Evolutionary conservation across 2,888 invertebrate genomes (phyloP).

Genomic region (Calephelis perditalis): DNA sequence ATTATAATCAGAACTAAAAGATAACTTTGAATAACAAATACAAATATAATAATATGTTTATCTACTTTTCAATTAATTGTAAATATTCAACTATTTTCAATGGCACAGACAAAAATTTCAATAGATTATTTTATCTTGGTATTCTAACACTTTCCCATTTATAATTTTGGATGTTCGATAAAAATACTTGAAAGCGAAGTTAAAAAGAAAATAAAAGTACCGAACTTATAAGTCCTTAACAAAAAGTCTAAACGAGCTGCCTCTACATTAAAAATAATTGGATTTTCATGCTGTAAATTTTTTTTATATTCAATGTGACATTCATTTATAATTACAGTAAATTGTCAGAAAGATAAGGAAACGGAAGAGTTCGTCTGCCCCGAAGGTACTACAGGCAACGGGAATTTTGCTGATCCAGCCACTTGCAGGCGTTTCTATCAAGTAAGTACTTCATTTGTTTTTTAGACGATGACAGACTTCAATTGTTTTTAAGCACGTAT

Average conservation of each 20-base stretch:
- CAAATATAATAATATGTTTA: no score
- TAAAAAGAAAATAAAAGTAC: no score
- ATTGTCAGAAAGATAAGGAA: conserved; percentile 63
- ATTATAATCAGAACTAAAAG: no score
- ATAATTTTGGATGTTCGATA: no score
- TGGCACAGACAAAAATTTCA: no score
- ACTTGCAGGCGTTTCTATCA: conserved; percentile 94
- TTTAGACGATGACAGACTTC: not conserved
- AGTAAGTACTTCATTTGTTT: conserved; percentile 64
- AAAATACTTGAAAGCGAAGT: no score
- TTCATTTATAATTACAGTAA: conserved; percentile 46
- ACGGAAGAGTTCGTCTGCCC: conserved; percentile 87
- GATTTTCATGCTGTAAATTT: not conserved
- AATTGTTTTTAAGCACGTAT: not conserved
- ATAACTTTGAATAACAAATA: no score
- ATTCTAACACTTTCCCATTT: no score
- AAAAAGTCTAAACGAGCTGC: not conserved
- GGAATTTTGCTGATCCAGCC: conserved; percentile 92
- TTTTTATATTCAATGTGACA: conserved; percentile 10
- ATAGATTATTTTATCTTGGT: no score
- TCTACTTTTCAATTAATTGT: no score
- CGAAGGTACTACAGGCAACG: conserved; percentile 86
- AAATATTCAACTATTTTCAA: no score
- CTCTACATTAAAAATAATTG: conserved; percentile 1
- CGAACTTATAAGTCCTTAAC: no score